Evolutionary conservation across 2,113 vertebrate genomes (phyloP).

Genomic region (Chelonoidis abingdonii): DNA sequence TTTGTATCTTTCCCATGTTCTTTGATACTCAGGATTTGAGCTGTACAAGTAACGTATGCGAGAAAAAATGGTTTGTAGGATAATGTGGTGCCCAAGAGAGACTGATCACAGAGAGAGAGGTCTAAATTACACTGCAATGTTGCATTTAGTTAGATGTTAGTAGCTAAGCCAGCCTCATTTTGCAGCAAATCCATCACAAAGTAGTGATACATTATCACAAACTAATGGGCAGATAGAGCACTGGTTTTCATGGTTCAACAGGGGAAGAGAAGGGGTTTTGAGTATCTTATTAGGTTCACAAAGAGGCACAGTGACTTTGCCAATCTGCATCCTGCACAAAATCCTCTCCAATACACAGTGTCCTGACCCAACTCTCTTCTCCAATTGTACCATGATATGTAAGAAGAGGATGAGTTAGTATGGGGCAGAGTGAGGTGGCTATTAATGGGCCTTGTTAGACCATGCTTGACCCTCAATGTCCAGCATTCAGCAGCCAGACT

Average conservation of each 20-base stretch:
- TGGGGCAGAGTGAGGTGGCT: rapidly evolving
- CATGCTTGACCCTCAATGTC: background rate
- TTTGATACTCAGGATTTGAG: background rate
- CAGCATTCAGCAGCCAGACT: background rate
- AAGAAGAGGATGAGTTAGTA: rapidly evolving
- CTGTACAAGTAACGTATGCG: conserved; percentile 4
- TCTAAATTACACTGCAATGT: background rate
- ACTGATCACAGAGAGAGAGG: background rate
- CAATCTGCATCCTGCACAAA: background rate
- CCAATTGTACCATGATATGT: background rate
- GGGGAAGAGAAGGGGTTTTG: background rate
- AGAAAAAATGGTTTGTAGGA: conserved; percentile 21
- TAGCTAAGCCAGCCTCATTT: background rate
- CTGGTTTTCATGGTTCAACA: background rate
- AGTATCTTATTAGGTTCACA: background rate
- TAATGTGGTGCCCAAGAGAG: conserved; percentile 26
- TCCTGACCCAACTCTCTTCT: background rate
- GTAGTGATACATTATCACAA: background rate
- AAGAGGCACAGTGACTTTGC: background rate
- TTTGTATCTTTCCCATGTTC: background rate
- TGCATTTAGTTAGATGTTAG: background rate
- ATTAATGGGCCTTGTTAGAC: background rate
- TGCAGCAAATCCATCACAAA: background rate
- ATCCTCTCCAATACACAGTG: background rate
- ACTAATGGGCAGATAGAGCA: background rate